These are phyloP conservation scores for Chironomus riparius DNA, from an alignment of 2,888 invertebrate genomes.

Conservation along the genomic window DNA sequence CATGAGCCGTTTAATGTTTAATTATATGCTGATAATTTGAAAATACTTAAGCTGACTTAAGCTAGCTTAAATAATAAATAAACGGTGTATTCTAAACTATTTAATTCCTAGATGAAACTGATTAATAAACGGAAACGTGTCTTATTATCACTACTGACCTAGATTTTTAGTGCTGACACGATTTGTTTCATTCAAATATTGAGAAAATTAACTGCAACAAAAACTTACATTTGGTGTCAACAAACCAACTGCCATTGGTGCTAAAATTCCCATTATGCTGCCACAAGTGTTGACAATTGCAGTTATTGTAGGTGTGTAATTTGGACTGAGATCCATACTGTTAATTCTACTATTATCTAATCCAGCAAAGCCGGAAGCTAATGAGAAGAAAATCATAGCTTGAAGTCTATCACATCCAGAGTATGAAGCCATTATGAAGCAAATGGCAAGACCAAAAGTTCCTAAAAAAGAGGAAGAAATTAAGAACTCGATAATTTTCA, in stretches of 20 bases:
- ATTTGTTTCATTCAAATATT: not conserved
- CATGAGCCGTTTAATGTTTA: too few relatives aligned
- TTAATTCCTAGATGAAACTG: too few relatives aligned
- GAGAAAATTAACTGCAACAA: not conserved
- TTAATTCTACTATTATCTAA: slow-evolving; percentile 23
- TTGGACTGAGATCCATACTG: slow-evolving; percentile 53
- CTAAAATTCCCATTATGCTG: slow-evolving; percentile 56
- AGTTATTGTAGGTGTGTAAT: slow-evolving; percentile 57
- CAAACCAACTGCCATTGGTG: slow-evolving; percentile 55
- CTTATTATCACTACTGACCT: not conserved
- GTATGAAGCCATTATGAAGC: slow-evolving; percentile 51
- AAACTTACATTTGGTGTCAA: slow-evolving; percentile 51
- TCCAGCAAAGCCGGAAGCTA: slow-evolving; percentile 20
- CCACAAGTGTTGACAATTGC: slow-evolving; percentile 60
- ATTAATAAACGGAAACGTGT: too few relatives aligned
- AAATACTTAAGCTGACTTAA: too few relatives aligned
- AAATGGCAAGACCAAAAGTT: slow-evolving; percentile 51
- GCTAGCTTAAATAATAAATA: too few relatives aligned
- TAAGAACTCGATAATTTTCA: not conserved
- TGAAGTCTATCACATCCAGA: slow-evolving; percentile 48
- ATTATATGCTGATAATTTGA: too few relatives aligned
- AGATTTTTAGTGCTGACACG: not conserved
- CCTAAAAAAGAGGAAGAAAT: slow-evolving; percentile 38
- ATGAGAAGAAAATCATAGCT: slow-evolving; percentile 31
- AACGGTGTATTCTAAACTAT: too few relatives aligned